Evolutionary conservation across 2,888 invertebrate genomes (phyloP), one percentile per base, ranked within the genome.

Genomic region (Apotomis capreana): DNA sequence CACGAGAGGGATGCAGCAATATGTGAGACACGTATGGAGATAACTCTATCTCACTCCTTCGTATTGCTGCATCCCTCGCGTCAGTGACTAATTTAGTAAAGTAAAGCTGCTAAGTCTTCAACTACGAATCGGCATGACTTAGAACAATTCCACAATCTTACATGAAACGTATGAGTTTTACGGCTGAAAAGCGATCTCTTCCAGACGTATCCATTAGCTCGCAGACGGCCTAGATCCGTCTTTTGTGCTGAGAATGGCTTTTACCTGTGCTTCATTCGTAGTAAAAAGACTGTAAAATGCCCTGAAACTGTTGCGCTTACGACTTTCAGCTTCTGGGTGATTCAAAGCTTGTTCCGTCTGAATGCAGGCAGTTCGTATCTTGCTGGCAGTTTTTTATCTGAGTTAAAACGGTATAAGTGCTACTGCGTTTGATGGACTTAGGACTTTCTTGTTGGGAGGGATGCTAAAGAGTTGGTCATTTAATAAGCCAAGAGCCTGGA

Each of bases 221-320:
- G 59, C 40, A 51, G 58, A 1, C 59, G 67, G 67, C 67, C 67
- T 68, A 68, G 58, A 37, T 59, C 58, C 58, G 10, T 37, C 67
- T 68, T 59, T 59, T 68, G 67, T 68, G 49, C 12, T 37, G 36
- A 13, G 67, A 68, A 51, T 59, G 67, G 15, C 59, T 68, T 68
- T 68, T 68, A 68, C 51, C 64, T 44, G 58, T n/a, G n/a, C 58
- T 5, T 12, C 26, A 5, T 51, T 36, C 13, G 0, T 5, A 36
- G 12, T 15, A 61, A 51, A 49, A 61, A 46, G 49, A 6, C 61
- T n/a, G 8, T 49, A 49, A 8, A 51, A 36, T 49, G 36, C 46
- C 26, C 46, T 12, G 61, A n/a, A 49, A 6, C 26, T 51, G 12
- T 36, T 3, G 3, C 5, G 8, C 5, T 61, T 49, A n/a, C 3